Conservation (phyloP, 2,113 vertebrate genomes). For the Sciurus niger region DNA sequence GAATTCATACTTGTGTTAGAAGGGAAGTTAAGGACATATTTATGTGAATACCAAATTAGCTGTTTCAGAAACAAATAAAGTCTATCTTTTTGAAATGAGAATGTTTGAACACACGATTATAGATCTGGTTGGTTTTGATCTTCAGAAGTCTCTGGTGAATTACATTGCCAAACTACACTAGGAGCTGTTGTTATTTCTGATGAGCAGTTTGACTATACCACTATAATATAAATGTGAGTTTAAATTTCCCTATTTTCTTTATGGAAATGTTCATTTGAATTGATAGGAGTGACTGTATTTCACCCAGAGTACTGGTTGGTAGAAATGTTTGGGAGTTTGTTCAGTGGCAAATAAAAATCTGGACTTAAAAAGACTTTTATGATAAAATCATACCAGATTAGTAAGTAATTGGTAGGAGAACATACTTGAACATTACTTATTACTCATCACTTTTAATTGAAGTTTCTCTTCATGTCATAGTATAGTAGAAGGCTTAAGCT, state of each 20-base stretch:
- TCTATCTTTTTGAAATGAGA: constrained; percentile 78
- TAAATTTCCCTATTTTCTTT: constrained; percentile 83
- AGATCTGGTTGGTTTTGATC: constrained; percentile 74
- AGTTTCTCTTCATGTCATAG: not conserved
- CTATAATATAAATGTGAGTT: constrained; percentile 75
- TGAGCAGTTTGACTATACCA: constrained; percentile 78
- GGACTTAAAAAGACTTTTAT: not conserved
- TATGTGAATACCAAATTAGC: constrained; percentile 81
- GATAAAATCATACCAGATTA: not conserved
- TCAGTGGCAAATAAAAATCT: not conserved
- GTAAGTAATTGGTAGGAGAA: not conserved
- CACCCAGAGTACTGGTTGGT: constrained; percentile 29
- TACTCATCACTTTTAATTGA: not conserved
- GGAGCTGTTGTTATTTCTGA: constrained; percentile 61
- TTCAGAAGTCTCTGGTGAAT: constrained; percentile 75
- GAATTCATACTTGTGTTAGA: constrained; percentile 81
- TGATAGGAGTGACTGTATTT: constrained; percentile 60
- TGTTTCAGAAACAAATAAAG: constrained; percentile 84
- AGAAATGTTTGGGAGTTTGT: not conserved
- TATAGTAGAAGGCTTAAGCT: not conserved
- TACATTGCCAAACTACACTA: constrained; percentile 64
- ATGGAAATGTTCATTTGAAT: constrained; percentile 78
- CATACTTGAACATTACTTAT: not conserved
- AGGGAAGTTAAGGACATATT: constrained; percentile 81
- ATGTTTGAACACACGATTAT: constrained; percentile 74